Conservation (phyloP, 1,140 invertebrate genomes). For the Diachasmimorpha longicaudata region DNA sequence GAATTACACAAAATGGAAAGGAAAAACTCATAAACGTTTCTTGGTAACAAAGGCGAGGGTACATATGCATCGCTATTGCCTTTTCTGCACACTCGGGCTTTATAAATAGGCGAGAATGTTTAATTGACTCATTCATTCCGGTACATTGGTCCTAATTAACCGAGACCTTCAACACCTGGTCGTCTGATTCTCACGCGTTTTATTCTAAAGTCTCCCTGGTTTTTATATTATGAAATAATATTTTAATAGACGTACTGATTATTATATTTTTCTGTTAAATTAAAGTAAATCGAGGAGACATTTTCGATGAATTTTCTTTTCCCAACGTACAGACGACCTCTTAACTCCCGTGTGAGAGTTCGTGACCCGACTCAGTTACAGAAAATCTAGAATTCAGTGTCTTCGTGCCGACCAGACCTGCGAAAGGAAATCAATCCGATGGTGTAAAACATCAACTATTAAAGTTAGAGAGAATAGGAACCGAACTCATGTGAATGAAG, state of each 20-base stretch:
- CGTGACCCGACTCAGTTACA: background rate
- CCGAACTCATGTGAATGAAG: background rate
- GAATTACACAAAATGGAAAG: background rate
- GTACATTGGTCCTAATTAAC: conserved; percentile 55
- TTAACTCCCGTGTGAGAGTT: background rate
- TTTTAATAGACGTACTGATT: too few relatives aligned
- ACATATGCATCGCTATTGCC: background rate
- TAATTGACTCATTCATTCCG: conserved; percentile 61
- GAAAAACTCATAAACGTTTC: background rate
- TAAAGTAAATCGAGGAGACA: too few relatives aligned
- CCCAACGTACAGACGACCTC: background rate
- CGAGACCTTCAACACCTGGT: conserved; percentile 57
- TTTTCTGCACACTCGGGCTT: background rate
- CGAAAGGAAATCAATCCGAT: conserved; percentile 35
- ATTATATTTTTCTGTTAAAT: too few relatives aligned
- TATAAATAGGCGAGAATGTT: conserved; percentile 26
- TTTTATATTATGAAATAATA: background rate
- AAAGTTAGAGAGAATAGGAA: background rate
- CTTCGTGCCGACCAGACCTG: background rate
- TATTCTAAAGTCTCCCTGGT: background rate
- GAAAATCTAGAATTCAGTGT: conserved; percentile 7
- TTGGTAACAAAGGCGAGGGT: background rate
- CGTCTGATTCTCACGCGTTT: conserved; percentile 34
- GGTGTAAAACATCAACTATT: conserved; percentile 31
- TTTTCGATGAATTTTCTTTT: background rate